Conservation (phyloP, 2,113 vertebrate species). For the Perccottus glenii region DNA sequence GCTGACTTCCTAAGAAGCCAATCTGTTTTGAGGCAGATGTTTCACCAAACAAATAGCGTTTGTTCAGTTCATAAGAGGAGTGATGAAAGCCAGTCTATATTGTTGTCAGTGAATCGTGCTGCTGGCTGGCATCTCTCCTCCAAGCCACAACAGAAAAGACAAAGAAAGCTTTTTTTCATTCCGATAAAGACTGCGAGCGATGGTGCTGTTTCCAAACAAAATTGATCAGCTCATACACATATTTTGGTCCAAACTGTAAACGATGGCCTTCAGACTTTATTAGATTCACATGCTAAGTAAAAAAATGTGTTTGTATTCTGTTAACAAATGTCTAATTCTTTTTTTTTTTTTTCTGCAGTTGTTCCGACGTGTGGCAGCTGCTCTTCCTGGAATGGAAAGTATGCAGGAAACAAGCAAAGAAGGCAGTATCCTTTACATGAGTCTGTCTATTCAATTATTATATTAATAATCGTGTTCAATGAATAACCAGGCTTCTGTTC, state of each 20-base stretch:
- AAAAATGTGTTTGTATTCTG: neutral
- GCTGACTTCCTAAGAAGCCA: conserved; percentile 16
- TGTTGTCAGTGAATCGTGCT: conserved; percentile 49
- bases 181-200: neutral
- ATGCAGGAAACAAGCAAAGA: conserved; percentile 92
- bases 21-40: conserved; percentile 44
- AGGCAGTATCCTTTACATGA: conserved; percentile 89
- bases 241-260: too few relatives aligned
- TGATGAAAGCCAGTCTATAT: conserved; percentile 37
- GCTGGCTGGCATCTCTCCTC: conserved; percentile 17
- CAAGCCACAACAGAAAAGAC: conserved; percentile 31
- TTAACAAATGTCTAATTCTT: neutral
- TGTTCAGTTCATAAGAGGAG: conserved; percentile 44
- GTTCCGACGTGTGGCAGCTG: conserved; percentile 89
- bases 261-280: too few relatives aligned
- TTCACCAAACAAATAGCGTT: conserved; percentile 40
- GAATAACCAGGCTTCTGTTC: too few relatives aligned
- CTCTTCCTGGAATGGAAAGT: conserved; percentile 91
- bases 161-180: conserved; percentile 44
- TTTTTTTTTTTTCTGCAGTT: conserved; percentile 73
- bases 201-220: too few relatives aligned
- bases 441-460: neutral
- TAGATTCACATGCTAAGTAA: too few relatives aligned
- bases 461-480: too few relatives aligned
- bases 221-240: too few relatives aligned